Percentiles rank a stretch among this genome's conserved stretches.
Conservation (phyloP, 1,140 invertebrate genomes). For the Pectinophora gossypiella region DNA sequence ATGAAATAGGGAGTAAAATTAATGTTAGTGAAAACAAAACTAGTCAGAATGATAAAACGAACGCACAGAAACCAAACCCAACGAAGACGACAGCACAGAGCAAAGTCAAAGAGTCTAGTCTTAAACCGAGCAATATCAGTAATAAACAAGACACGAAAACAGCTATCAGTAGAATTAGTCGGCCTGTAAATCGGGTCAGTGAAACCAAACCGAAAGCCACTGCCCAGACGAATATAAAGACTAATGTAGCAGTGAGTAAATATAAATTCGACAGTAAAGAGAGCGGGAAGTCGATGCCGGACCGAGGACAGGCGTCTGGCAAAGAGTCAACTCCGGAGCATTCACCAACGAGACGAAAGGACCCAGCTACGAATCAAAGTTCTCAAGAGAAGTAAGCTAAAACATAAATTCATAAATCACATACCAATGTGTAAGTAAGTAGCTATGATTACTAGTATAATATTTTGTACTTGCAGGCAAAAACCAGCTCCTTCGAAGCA, state of each 20-base stretch:
- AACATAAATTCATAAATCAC: neutral
- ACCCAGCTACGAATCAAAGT: conserved; percentile 16
- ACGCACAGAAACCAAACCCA: conserved; percentile 55
- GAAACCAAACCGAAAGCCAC: conserved; percentile 43
- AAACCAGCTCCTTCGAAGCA: conserved; percentile 77
- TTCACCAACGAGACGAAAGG: conserved; percentile 62
- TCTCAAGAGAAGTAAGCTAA: conserved; percentile 43
- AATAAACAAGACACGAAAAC: conserved; percentile 45
- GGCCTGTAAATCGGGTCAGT: conserved; percentile 42
- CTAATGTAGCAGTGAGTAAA: conserved; percentile 33
- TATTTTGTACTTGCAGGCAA: conserved; percentile 29
- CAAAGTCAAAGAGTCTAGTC: conserved; percentile 71
- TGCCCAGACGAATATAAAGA: conserved; percentile 20
- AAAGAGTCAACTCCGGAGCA: conserved; percentile 78
- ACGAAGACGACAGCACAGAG: conserved; percentile 48
- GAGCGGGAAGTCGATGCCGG: conserved; percentile 45
- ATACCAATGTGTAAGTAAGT: neutral
- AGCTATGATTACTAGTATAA: no score
- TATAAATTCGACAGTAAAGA: conserved; percentile 51
- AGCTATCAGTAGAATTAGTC: conserved; percentile 34
- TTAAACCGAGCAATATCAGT: conserved; percentile 35
- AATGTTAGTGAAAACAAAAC: conserved; percentile 64
- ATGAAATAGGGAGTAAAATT: conserved; percentile 64
- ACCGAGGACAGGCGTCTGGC: conserved; percentile 76
- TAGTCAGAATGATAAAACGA: conserved; percentile 62